Percentiles rank a stretch among this genome's conserved stretches.
Evolutionary conservation across 2,797 vertebrate genomes (phyloP).

Genomic region (Chiroxiphia lanceolata): DNA sequence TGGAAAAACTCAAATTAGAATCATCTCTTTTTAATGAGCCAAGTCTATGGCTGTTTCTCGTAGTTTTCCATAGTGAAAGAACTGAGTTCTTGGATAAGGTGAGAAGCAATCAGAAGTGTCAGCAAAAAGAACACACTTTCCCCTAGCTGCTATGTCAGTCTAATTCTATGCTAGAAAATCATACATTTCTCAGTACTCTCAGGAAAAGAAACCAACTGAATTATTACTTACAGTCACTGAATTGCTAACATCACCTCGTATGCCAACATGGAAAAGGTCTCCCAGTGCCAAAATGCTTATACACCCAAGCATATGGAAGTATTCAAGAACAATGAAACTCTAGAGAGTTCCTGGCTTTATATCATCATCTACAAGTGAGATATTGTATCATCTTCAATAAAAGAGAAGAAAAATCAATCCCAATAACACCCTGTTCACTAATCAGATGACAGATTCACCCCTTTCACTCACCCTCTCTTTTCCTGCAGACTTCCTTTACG

Average conservation of each 20-base stretch:
- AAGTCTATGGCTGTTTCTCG: neutral
- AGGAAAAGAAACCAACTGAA: neutral
- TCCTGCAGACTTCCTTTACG: neutral
- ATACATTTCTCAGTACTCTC: neutral
- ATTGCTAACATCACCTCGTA: neutral
- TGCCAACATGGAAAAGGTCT: neutral
- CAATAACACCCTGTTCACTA: neutral
- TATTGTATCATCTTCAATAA: neutral
- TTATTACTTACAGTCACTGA: neutral
- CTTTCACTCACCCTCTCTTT: neutral
- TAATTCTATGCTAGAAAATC: neutral
- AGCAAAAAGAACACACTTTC: neutral
- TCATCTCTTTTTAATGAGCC: neutral
- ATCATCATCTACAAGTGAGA: neutral
- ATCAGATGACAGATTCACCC: accelerated
- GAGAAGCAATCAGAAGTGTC: neutral
- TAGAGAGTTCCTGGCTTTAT: neutral
- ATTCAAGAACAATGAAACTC: neutral
- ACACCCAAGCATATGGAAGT: neutral
- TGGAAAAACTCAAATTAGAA: neutral
- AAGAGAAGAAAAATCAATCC: neutral
- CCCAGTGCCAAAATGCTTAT: neutral
- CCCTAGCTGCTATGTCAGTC: neutral
- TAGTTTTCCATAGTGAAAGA: neutral
- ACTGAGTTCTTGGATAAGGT: neutral